Evolutionary conservation across 2,888 invertebrate species (phyloP).

Genomic region (Strigamia crassipes): DNA sequence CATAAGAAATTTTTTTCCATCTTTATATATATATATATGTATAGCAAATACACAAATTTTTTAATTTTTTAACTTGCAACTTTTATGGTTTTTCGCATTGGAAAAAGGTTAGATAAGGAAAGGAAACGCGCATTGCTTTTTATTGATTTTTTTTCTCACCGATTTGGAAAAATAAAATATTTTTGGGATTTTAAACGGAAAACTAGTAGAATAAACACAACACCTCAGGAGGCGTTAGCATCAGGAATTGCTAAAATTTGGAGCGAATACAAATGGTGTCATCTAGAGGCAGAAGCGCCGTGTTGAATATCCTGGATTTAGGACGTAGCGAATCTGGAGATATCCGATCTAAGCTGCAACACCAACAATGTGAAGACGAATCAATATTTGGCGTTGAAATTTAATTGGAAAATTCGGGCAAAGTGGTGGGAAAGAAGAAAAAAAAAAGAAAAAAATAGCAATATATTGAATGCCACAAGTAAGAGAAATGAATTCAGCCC

Average conservation of each 20-base stretch:
- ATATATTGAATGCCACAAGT: not conserved
- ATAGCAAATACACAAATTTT: not conserved
- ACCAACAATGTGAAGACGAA: not conserved
- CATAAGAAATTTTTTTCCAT: not conserved
- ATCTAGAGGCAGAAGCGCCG: not conserved
- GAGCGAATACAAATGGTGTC: conserved; percentile 10
- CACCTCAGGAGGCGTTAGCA: conserved; percentile 6
- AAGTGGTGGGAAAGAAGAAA: not conserved
- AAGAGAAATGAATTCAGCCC: conserved; percentile 16
- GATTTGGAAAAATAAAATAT: not conserved
- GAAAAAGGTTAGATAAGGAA: not conserved
- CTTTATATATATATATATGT: not conserved
- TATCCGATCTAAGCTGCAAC: conserved; percentile 10
- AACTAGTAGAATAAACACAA: conserved; percentile 10
- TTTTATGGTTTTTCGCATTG: too few species aligned
- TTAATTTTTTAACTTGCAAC: too few species aligned
- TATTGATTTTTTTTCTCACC: not conserved
- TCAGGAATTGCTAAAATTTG: not conserved
- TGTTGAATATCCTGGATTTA: conserved; percentile 10
- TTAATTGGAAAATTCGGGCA: not conserved
- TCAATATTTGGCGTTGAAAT: conserved; percentile 7
- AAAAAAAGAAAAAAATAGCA: not conserved
- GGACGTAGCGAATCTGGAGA: not conserved
- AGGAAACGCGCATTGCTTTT: not conserved
- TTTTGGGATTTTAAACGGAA: not conserved